Conservation (phyloP, 1,140 invertebrate species). For the Andrena cerasifolii region DNA sequence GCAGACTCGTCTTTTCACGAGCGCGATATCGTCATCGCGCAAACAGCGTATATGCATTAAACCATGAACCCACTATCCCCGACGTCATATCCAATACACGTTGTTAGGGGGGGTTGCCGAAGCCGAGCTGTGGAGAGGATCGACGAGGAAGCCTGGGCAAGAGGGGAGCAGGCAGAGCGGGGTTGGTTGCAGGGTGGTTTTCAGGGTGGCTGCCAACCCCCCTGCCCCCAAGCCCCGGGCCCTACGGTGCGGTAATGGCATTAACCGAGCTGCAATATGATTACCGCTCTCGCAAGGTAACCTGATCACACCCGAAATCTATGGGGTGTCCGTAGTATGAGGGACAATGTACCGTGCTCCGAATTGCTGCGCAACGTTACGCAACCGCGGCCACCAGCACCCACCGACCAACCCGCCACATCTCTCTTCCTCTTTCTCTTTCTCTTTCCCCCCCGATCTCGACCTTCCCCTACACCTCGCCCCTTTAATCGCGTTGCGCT, state of each 20-base stretch:
- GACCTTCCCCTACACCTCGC: not conserved
- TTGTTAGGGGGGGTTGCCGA: slow-evolving; percentile 61
- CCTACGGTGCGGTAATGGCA: slow-evolving; percentile 79
- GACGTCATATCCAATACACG: slow-evolving; percentile 82
- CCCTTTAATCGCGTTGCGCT: slow-evolving; percentile 79
- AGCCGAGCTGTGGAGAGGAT: slow-evolving; percentile 40
- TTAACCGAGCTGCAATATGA: slow-evolving; percentile 83
- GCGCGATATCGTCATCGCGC: slow-evolving; percentile 67
- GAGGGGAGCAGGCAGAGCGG: slow-evolving; percentile 14
- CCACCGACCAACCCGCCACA: slow-evolving; percentile 6
- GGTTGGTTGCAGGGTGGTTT: slow-evolving; percentile 69
- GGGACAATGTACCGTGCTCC: slow-evolving; percentile 61
- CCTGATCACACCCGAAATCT: slow-evolving; percentile 80
- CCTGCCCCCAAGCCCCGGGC: slow-evolving; percentile 62
- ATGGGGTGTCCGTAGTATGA: slow-evolving; percentile 67
- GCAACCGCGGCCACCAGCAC: slow-evolving; percentile 64
- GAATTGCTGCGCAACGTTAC: slow-evolving; percentile 67
- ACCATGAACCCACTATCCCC: slow-evolving; percentile 78
- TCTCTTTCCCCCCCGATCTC: too few relatives aligned
- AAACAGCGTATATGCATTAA: slow-evolving; percentile 78
- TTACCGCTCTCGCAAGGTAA: slow-evolving; percentile 81
- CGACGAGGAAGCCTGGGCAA: slow-evolving; percentile 8
- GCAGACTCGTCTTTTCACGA: slow-evolving; percentile 65
- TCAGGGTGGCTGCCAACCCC: slow-evolving; percentile 72
- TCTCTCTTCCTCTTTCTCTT: not conserved